A percentile compares a stretch with the other conserved stretches of the same genome.
These are phyloP conservation scores for Trochalopteron elliotii DNA, from an alignment of 2,113 vertebrate species.

Conservation along the genomic window DNA sequence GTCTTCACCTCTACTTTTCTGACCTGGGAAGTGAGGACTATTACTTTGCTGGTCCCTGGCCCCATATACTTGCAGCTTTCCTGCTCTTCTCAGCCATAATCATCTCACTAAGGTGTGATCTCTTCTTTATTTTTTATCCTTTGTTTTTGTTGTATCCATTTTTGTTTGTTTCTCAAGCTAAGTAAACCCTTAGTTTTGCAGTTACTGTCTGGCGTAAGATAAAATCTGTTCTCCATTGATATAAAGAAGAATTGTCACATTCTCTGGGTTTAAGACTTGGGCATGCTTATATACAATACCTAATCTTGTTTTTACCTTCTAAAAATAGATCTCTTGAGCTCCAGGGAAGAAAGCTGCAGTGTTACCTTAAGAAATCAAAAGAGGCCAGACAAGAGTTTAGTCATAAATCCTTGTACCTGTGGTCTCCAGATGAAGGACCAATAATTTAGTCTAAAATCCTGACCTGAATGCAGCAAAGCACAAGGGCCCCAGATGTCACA, in stretches of 20 bases:
- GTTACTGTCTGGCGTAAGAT: background rate
- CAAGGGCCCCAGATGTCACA: background rate
- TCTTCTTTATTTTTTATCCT: background rate
- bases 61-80: background rate
- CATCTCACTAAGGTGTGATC: background rate
- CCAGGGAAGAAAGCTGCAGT: background rate
- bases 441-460: conserved; percentile 12
- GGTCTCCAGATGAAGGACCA: background rate
- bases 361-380: background rate
- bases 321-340: background rate
- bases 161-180: background rate
- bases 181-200: background rate
- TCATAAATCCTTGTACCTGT: conserved; percentile 41
- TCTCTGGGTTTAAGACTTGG: background rate
- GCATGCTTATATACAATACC: background rate
- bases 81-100: background rate
- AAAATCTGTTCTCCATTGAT: background rate
- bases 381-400: background rate
- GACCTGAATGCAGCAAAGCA: background rate
- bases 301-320: conserved; percentile 1
- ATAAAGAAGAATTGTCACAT: background rate
- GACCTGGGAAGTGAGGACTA: background rate
- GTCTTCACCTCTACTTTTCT: background rate
- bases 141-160: background rate
- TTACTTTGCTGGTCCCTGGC: background rate